phyloP scores from a whole-genome alignment of 2,797 vertebrate species.

The Catostomus latipinnis region DNA sequence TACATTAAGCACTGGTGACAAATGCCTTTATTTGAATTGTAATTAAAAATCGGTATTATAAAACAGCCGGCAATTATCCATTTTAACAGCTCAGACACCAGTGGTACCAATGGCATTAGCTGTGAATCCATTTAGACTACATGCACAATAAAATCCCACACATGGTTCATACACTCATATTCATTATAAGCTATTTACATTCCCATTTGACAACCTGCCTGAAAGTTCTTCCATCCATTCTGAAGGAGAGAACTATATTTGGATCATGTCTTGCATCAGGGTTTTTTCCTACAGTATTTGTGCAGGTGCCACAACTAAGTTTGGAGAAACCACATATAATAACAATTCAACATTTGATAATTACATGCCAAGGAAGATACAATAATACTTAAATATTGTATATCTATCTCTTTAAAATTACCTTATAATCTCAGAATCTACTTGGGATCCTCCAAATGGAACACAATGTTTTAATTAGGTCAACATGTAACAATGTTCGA shows the following conservation, averaged over 20 bases:
- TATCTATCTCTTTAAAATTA: not conserved
- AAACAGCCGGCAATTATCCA: constrained; percentile 46
- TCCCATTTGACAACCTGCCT: not conserved
- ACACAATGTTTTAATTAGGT: not conserved
- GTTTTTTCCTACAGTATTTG: too few relatives aligned
- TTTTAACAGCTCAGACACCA: constrained; percentile 50
- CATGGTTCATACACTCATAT: constrained; percentile 15
- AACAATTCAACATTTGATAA: not conserved
- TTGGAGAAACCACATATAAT: too few relatives aligned
- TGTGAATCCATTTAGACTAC: constrained; percentile 20
- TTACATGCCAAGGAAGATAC: not conserved
- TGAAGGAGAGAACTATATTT: constrained; percentile 13
- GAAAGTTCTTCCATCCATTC: not conserved
- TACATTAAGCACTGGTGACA: constrained; percentile 15
- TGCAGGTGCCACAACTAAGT: too few relatives aligned
- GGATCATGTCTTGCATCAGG: too few relatives aligned
- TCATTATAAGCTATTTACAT: constrained; percentile 1
- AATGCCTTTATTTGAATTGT: constrained; percentile 1
- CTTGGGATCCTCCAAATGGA: not conserved
- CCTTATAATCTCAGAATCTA: not conserved
- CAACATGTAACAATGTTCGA: too few relatives aligned
- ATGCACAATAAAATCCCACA: constrained; percentile 23
- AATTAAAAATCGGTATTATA: constrained; percentile 39
- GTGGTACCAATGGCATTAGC: constrained; percentile 22
- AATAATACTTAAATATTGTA: not conserved